phyloP scores from a whole-genome alignment of 2,888 invertebrate species.

The Orgyia antiqua region DNA sequence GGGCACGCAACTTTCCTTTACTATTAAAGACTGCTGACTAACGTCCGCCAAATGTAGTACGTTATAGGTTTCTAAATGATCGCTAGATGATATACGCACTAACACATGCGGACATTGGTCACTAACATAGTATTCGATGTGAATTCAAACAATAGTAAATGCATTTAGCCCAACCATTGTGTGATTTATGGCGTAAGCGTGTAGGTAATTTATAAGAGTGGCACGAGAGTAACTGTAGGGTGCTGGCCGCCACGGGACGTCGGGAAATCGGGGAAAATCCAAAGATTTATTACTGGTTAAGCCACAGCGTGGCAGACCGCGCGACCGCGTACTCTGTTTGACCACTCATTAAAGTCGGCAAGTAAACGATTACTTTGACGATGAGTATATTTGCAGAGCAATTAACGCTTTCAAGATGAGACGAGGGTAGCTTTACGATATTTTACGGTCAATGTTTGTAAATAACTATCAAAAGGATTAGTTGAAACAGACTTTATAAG shows the following conservation, averaged over 20 bases:
- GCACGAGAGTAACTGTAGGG: conserved; percentile 53
- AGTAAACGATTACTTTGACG: conserved; percentile 72
- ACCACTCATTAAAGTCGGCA: conserved; percentile 73
- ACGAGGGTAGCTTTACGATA: conserved; percentile 56
- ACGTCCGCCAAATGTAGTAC: conserved; percentile 41
- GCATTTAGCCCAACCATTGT: conserved; percentile 70
- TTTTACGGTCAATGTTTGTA: neutral
- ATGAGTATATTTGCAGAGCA: conserved; percentile 75
- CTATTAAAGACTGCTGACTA: conserved; percentile 47
- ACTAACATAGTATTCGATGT: conserved; percentile 52
- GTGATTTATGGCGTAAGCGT: conserved; percentile 74
- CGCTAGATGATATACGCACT: conserved; percentile 45
- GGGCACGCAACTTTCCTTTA: conserved; percentile 56
- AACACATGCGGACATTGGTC: conserved; percentile 35
- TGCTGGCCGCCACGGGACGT: conserved; percentile 51
- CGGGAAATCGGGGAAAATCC: conserved; percentile 74
- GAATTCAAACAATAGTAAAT: conserved; percentile 74
- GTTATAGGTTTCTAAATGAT: conserved; percentile 19
- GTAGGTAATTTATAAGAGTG: conserved; percentile 76
- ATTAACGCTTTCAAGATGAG: conserved; percentile 72
- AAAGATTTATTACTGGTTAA: conserved; percentile 69
- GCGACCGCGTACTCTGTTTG: conserved; percentile 60
- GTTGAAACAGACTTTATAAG: conserved; percentile 10
- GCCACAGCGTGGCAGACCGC: conserved; percentile 59
- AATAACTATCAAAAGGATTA: conserved; percentile 30